Conservation (phyloP, 2,113 vertebrate species). For the Thamnophis sirtalis region DNA sequence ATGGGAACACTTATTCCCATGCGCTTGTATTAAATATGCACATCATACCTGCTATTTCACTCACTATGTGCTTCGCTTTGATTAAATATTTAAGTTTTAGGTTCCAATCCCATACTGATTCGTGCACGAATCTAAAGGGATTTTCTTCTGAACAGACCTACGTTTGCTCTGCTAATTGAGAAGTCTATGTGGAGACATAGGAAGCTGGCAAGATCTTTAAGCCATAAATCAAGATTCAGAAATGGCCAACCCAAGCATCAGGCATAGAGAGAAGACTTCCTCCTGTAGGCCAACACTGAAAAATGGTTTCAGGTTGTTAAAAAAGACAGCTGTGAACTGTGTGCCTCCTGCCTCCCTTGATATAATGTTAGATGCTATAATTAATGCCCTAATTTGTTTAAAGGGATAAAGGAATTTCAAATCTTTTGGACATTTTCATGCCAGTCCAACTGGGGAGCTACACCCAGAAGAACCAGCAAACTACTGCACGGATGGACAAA, state of each 20-base stretch:
- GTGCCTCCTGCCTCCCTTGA: background rate
- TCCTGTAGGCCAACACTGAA: background rate
- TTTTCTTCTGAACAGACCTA: background rate
- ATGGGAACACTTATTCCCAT: background rate
- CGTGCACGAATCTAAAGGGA: background rate
- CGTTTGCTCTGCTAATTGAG: background rate
- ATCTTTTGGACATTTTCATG: background rate
- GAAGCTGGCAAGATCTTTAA: background rate
- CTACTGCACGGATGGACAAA: constrained; percentile 27
- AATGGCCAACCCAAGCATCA: background rate
- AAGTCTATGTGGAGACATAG: background rate
- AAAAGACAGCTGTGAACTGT: background rate
- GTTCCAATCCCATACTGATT: background rate
- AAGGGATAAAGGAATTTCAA: background rate
- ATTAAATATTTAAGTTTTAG: background rate
- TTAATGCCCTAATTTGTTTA: background rate
- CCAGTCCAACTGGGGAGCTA: background rate
- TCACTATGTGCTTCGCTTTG: background rate
- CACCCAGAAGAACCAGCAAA: background rate
- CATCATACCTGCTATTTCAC: background rate
- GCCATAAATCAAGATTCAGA: background rate
- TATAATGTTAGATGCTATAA: background rate
- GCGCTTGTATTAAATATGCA: background rate
- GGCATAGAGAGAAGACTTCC: background rate
- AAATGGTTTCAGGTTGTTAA: background rate